Conservation (phyloP, 2,888 invertebrate species). For the Teleiodes luculella region DNA sequence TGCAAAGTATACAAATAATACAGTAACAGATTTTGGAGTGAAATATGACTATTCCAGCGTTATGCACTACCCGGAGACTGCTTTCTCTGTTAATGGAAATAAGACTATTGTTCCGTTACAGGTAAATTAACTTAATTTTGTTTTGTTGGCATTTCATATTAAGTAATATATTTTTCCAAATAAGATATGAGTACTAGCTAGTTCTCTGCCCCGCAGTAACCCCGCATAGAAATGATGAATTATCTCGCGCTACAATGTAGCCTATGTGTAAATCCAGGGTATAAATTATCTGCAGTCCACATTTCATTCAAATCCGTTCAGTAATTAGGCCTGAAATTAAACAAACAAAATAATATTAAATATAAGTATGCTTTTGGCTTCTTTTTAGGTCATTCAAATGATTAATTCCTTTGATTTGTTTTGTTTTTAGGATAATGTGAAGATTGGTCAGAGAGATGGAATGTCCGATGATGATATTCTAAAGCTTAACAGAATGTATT, state of each 20-base stretch:
- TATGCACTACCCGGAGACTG: slow-evolving; percentile 84
- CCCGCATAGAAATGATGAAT: no score
- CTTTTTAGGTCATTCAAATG: no score
- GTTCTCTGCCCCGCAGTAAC: no score
- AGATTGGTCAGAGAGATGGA: slow-evolving; percentile 61
- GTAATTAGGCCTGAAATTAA: no score
- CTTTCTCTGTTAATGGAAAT: slow-evolving; percentile 83
- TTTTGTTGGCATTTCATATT: background rate
- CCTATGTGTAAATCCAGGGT: no score
- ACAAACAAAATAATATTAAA: no score
- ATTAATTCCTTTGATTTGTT: background rate
- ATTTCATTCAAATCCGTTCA: no score
- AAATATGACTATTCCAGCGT: slow-evolving; percentile 85
- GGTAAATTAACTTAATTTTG: slow-evolving; percentile 33
- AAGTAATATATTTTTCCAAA: no score
- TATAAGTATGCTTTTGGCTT: no score
- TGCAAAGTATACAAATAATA: slow-evolving; percentile 81
- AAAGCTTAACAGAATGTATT: slow-evolving; percentile 68
- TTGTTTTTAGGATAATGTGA: slow-evolving; percentile 49
- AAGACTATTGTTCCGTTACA: slow-evolving; percentile 80
- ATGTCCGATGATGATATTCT: slow-evolving; percentile 58
- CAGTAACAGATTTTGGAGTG: slow-evolving; percentile 82
- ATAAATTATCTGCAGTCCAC: no score
- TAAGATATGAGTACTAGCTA: no score
- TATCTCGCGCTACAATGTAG: no score